phyloP scores from a whole-genome alignment of 2,797 vertebrate genomes.

The Rhincodon typus region DNA sequence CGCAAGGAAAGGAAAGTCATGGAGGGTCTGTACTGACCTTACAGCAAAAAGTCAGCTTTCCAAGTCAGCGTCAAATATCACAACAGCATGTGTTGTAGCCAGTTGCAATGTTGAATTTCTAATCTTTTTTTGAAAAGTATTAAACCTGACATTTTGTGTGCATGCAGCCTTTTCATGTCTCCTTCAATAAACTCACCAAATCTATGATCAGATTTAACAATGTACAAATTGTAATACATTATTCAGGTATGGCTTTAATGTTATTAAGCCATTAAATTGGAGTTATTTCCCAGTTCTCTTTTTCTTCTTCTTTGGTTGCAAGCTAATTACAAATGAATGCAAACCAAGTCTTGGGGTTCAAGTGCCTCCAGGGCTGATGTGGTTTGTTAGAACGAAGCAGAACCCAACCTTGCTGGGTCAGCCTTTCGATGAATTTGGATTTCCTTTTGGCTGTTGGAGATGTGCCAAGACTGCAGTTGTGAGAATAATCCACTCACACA shows the following conservation, averaged over 20 bases:
- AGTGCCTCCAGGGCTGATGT: not conserved
- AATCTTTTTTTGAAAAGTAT: conserved; percentile 23
- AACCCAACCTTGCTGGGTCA: not conserved
- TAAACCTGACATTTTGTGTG: conserved; percentile 14
- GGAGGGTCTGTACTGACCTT: not conserved
- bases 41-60: not conserved
- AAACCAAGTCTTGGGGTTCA: not conserved
- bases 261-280: conserved; percentile 8
- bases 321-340: not conserved
- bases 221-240: conserved; percentile 36
- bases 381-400: not conserved
- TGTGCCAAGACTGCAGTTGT: not conserved
- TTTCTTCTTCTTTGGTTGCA: not conserved
- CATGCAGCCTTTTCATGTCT: conserved; percentile 16
- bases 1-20: not conserved
- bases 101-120: not conserved
- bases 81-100: not conserved
- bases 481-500: not conserved
- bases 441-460: not conserved
- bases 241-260: conserved; percentile 29
- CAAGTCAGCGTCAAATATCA: not conserved
- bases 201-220: conserved; percentile 26
- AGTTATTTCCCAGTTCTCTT: not conserved
- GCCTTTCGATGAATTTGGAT: not conserved
- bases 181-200: conserved; percentile 12